phyloP scores from a whole-genome alignment of 2,888 invertebrate species.

The Polydrusus cervinus region DNA sequence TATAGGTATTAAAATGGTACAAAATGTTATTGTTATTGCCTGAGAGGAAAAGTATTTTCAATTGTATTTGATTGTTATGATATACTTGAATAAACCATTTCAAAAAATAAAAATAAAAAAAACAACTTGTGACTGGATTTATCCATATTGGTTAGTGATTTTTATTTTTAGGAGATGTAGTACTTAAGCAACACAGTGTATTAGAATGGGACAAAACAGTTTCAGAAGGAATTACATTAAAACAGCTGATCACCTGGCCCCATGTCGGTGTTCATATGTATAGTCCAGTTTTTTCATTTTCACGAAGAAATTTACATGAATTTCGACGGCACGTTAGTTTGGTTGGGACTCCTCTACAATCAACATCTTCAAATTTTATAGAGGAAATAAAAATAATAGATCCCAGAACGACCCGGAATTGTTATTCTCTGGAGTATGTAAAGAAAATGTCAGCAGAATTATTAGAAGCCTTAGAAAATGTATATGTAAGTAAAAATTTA shows the following conservation, averaged over 20 bases:
- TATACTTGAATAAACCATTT: too few relatives aligned
- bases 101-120: too few relatives aligned
- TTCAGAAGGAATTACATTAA: conserved; percentile 43
- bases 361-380: conserved; percentile 47
- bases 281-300: conserved; percentile 56
- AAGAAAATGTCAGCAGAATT: conserved; percentile 51
- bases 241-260: conserved; percentile 59
- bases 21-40: too few relatives aligned
- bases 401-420: conserved; percentile 33
- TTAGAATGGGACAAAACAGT: conserved; percentile 48
- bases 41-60: too few relatives aligned
- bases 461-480: conserved; percentile 47
- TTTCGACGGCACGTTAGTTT: conserved; percentile 56
- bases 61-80: too few relatives aligned
- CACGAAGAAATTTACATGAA: conserved; percentile 54
- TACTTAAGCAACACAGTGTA: conserved; percentile 56
- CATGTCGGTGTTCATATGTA: conserved; percentile 57
- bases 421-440: conserved; percentile 54
- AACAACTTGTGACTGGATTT: not conserved
- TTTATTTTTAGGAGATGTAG: conserved; percentile 56
- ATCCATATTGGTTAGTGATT: not conserved
- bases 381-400: conserved; percentile 57
- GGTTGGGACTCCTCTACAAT: conserved; percentile 42
- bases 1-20: too few relatives aligned
- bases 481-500: conserved; percentile 48